These are phyloP conservation scores for Pionites leucogaster DNA, from an alignment of 2,113 vertebrate genomes.

Conservation along the genomic window DNA sequence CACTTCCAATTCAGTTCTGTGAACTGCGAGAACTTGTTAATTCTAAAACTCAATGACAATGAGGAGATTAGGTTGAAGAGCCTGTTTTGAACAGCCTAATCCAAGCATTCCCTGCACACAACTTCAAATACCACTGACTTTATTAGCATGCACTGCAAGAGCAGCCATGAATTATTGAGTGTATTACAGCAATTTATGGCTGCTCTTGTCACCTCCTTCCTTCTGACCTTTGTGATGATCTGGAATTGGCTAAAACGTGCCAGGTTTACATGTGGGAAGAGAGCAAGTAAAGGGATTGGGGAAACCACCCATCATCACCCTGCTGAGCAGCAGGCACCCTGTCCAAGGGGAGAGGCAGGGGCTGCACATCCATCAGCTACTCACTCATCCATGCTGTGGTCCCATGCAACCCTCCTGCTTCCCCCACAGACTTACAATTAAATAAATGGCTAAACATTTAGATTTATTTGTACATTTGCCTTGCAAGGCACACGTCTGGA, in stretches of 20 bases:
- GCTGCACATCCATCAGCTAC: neutral
- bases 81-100: conserved; percentile 76
- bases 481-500: neutral
- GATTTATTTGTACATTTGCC: neutral
- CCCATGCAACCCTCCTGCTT: neutral
- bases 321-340: rapidly evolving
- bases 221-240: neutral
- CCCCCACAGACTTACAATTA: neutral
- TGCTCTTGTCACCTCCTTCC: neutral
- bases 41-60: conserved; percentile 83
- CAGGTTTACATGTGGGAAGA: neutral
- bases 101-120: conserved; percentile 77
- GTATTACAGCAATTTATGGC: neutral
- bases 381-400: rapidly evolving
- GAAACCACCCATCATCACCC: neutral
- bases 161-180: conserved; percentile 72
- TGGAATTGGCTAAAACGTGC: neutral
- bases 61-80: conserved; percentile 69
- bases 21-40: conserved; percentile 77
- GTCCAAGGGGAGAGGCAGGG: neutral
- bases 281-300: neutral
- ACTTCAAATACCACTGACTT: conserved; percentile 79
- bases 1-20: conserved; percentile 83
- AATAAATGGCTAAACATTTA: neutral
- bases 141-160: conserved; percentile 77